Evolutionary conservation across 2,113 vertebrate species (phyloP).

Genomic region (Progne subis): DNA sequence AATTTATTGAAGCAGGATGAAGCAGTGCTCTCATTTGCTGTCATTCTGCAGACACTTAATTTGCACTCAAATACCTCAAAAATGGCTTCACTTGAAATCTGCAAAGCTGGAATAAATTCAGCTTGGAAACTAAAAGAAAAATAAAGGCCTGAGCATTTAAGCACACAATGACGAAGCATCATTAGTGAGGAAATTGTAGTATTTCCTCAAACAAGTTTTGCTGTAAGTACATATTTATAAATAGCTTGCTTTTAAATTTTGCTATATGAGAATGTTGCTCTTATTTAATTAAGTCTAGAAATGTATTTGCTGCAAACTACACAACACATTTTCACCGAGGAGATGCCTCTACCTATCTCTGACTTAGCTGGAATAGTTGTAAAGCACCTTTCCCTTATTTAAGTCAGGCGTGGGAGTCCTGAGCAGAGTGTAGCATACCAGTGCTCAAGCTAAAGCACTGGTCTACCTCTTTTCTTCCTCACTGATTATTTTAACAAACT

Average conservation of each 20-base stretch:
- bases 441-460: neutral
- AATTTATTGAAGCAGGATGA: constrained; percentile 50
- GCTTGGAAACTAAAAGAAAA: constrained; percentile 8
- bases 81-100: constrained; percentile 41
- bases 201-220: neutral
- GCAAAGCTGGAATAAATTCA: constrained; percentile 1
- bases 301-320: neutral
- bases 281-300: constrained; percentile 14
- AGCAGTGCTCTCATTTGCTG: constrained; percentile 55
- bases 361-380: neutral
- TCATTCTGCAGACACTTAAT: constrained; percentile 45
- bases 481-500: neutral
- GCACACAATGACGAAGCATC: neutral
- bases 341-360: neutral
- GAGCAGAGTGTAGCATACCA: neutral
- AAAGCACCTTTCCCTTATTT: neutral
- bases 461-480: neutral
- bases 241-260: neutral
- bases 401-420: neutral
- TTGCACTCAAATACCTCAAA: constrained; percentile 50
- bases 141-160: constrained; percentile 1
- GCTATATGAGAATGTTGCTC: neutral
- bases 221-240: neutral
- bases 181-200: neutral
- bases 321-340: neutral